Percentiles rank a stretch among this genome's conserved stretches.
These are phyloP conservation scores for Gastrophryne carolinensis DNA, from an alignment of 2,797 vertebrate species.

Conservation along the genomic window DNA sequence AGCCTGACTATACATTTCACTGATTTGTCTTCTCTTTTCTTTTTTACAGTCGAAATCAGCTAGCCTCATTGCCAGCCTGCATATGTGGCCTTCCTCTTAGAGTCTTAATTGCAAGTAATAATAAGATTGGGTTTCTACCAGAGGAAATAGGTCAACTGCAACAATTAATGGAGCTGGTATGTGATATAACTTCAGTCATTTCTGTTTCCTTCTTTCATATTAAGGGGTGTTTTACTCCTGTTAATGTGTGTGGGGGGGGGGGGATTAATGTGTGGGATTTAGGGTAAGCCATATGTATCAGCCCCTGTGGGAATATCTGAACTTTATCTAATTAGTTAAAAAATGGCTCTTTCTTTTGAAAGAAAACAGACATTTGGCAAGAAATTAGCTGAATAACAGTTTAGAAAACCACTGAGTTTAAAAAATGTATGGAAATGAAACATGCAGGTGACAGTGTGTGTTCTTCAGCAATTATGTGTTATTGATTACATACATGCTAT, in stretches of 20 bases:
- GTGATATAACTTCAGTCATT: constrained; percentile 60
- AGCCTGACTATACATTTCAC: constrained; percentile 13
- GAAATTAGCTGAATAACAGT: background rate
- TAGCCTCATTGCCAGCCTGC: constrained; percentile 84
- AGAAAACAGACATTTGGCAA: constrained; percentile 24
- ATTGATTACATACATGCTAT: too few species aligned
- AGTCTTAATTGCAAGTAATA: constrained; percentile 96
- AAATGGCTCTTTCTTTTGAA: constrained; percentile 20
- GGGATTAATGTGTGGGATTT: constrained; percentile 30
- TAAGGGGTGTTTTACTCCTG: background rate
- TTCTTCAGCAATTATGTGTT: background rate
- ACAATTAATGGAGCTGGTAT: constrained; percentile 92
- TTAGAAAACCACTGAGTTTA: constrained; percentile 22
- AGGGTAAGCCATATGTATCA: constrained; percentile 18
- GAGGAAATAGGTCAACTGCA: constrained; percentile 89
- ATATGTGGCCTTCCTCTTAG: constrained; percentile 89
- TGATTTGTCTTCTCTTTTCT: constrained; percentile 58
- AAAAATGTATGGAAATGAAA: constrained; percentile 7
- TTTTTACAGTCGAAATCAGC: constrained; percentile 88
- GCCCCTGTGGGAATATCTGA: constrained; percentile 10
- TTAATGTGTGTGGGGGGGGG: too few species aligned
- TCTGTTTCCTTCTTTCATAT: constrained; percentile 44
- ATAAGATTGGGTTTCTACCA: constrained; percentile 90
- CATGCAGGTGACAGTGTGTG: background rate
- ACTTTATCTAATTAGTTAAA: constrained; percentile 27